Conservation (phyloP, 2,888 invertebrate genomes). For the Coelinius sp. region DNA sequence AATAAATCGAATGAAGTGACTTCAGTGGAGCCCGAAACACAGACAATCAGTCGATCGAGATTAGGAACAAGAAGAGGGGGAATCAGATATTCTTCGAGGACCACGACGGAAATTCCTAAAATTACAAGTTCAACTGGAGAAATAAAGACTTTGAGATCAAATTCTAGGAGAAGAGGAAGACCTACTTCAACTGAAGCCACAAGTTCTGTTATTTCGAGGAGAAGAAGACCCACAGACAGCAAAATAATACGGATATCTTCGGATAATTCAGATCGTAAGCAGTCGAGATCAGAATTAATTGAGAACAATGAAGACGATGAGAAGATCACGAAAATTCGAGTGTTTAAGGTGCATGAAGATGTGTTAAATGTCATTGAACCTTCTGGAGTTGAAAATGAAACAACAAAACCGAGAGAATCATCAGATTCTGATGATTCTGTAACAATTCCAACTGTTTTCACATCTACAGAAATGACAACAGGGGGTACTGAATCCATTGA, state of each 20-base stretch:
- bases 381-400: background rate
- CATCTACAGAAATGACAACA: background rate
- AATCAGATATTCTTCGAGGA: conserved; percentile 46
- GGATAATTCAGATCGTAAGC: conserved; percentile 23
- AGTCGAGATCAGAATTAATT: conserved; percentile 35
- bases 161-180: conserved; percentile 37
- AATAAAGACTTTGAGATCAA: background rate
- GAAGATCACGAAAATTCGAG: conserved; percentile 53
- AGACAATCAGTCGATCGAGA: conserved; percentile 33
- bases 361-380: conserved; percentile 22
- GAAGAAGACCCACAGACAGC: conserved; percentile 47
- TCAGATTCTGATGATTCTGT: background rate
- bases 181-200: conserved; percentile 31
- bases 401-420: background rate
- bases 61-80: conserved; percentile 45
- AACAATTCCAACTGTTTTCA: background rate
- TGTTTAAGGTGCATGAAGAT: conserved; percentile 47
- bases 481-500: conserved; percentile 21
- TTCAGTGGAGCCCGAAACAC: conserved; percentile 41
- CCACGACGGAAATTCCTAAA: conserved; percentile 35
- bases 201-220: background rate
- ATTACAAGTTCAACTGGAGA: conserved; percentile 17
- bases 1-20: conserved; percentile 28
- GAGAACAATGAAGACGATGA: conserved; percentile 42
- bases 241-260: conserved; percentile 54